Evolutionary conservation across 2,888 invertebrate species (phyloP).

Genomic region (Thereva unica): DNA sequence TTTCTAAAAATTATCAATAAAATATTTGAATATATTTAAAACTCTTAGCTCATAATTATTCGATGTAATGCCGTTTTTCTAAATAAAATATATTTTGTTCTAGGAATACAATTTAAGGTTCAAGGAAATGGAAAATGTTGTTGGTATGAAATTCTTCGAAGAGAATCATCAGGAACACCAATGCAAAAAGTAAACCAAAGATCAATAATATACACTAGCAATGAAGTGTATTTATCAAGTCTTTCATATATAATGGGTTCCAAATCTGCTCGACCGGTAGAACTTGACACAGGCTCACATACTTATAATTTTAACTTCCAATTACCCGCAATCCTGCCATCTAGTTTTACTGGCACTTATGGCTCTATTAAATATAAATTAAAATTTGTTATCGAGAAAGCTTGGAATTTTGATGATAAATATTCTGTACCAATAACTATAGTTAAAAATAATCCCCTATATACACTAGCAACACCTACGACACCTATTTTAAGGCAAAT

Average conservation of each 20-base stretch:
- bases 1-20: too few relatives aligned
- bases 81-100: slow-evolving; percentile 32
- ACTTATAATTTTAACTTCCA: slow-evolving; percentile 52
- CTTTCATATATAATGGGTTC: slow-evolving; percentile 53
- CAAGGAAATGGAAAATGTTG: slow-evolving; percentile 57
- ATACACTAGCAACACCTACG: slow-evolving; percentile 51
- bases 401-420: slow-evolving; percentile 57
- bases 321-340: slow-evolving; percentile 52
- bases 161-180: slow-evolving; percentile 45
- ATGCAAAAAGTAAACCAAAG: slow-evolving; percentile 50
- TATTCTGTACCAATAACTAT: slow-evolving; percentile 54
- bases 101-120: slow-evolving; percentile 56
- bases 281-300: slow-evolving; percentile 52
- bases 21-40: too few relatives aligned
- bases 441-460: slow-evolving; percentile 47
- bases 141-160: slow-evolving; percentile 56
- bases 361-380: slow-evolving; percentile 58
- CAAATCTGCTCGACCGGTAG: slow-evolving; percentile 49
- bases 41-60: background rate
- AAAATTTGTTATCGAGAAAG: slow-evolving; percentile 54
- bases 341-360: slow-evolving; percentile 54
- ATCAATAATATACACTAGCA: slow-evolving; percentile 54
- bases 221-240: slow-evolving; percentile 54
- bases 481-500: slow-evolving; percentile 44
- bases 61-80: background rate